Evolutionary conservation across 2,888 invertebrate species (phyloP).

Genomic region (Cheilosia urbana): DNA sequence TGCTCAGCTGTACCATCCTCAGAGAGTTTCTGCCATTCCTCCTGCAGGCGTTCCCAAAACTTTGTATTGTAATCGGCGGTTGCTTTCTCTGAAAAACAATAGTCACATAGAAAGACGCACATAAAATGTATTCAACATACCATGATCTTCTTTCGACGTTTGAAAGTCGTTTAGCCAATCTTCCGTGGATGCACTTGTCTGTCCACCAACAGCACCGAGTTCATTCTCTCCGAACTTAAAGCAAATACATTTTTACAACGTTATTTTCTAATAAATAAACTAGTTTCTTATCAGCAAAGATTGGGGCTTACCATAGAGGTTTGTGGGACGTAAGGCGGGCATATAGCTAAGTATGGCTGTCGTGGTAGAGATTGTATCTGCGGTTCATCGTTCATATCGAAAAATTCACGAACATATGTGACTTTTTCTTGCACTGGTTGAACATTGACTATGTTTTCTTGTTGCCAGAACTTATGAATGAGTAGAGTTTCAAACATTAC

Average conservation of each 20-base stretch:
- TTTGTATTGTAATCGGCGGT: slow-evolving; percentile 86
- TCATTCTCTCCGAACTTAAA: slow-evolving; percentile 83
- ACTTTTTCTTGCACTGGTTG: slow-evolving; percentile 79
- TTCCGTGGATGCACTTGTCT: slow-evolving; percentile 79
- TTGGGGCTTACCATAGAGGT: slow-evolving; percentile 9
- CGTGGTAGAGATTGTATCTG: slow-evolving; percentile 58
- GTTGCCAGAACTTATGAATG: slow-evolving; percentile 73
- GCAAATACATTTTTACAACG: slow-evolving; percentile 10
- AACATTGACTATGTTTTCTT: slow-evolving; percentile 78
- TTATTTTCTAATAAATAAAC: slow-evolving; percentile 1
- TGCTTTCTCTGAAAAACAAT: slow-evolving; percentile 83
- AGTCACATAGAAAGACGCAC: not conserved
- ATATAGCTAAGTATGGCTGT: slow-evolving; percentile 76
- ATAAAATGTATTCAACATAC: slow-evolving; percentile 14
- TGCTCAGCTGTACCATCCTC: slow-evolving; percentile 83
- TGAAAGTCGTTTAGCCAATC: slow-evolving; percentile 85
- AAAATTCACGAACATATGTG: slow-evolving; percentile 81
- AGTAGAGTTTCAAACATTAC: not conserved
- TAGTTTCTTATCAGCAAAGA: slow-evolving; percentile 24
- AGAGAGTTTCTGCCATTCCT: slow-evolving; percentile 92
- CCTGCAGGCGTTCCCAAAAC: slow-evolving; percentile 88
- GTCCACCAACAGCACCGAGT: slow-evolving; percentile 83
- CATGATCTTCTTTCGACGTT: slow-evolving; percentile 86
- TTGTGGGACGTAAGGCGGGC: slow-evolving; percentile 75
- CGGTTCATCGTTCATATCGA: slow-evolving; percentile 79